Evolutionary conservation across 1,140 invertebrate genomes (phyloP), one percentile per base, ranked within the genome.

Genomic region (Colletes latitarsis): DNA sequence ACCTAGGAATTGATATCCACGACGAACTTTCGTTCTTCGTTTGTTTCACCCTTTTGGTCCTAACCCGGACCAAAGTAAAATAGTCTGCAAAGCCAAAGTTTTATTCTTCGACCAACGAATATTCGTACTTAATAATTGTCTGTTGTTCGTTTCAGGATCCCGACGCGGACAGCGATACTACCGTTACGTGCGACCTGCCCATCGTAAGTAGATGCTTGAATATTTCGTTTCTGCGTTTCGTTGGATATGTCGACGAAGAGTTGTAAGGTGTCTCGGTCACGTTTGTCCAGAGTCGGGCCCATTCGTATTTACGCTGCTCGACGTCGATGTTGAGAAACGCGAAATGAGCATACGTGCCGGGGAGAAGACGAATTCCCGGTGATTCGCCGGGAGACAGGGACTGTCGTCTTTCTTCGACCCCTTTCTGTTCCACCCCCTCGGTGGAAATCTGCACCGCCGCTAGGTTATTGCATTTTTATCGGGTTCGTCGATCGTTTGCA

Each of bases 161-260:
- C 39, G 49, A 72, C 39, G 39, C 49, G 12, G 77, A 64, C 39
- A 64, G 49, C 19, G 70, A 73, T 53, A 64, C 77, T 17, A 73
- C 12, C 52, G 70, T 73, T 55, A 60, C 49, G 30, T 39, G 69
- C 17, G 30, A 64, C 49, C 30, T 60, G 15, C 58, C 63, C 15
- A 66, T 39, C 46, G 77, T 79, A 73, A 79, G 70, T 79, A 79
- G 6, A 63, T 52, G 1, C 14, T 19, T 46, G n/a, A 49, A 55
- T 71, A 6, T 39, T 55, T n/a, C 4, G 15, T 55, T 14, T 21
- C 19, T 6, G 6, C 53, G 53, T 15, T 6, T 17, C 17, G 53
- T 57, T 57, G 4, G 17, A 5, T 4, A n/a, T n/a, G 6, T n/a
- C 52, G 53, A 64, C 8, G n/a, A 2, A 41, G 19, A 21, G 39